Evolutionary conservation across 2,888 invertebrate genomes (phyloP).

Genomic region (Chrysomela aeneicollis): DNA sequence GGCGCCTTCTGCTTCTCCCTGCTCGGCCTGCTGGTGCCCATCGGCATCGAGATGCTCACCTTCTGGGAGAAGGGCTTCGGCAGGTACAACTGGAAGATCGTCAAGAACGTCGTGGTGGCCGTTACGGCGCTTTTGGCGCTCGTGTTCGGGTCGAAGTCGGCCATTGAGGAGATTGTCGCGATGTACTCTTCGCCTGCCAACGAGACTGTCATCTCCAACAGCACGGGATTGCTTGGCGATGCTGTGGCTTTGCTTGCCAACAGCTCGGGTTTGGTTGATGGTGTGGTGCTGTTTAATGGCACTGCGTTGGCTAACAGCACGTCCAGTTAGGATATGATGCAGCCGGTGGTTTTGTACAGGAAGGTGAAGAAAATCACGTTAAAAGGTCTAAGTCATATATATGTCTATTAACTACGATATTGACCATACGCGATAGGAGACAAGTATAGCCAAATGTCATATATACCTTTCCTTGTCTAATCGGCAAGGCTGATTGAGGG

Average conservation of each 20-base stretch:
- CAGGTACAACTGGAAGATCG: conserved; percentile 72
- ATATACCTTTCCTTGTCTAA: no score
- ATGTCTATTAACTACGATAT: no score
- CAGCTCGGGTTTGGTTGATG: neutral
- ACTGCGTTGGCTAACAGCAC: neutral
- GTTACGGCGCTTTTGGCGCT: conserved; percentile 83
- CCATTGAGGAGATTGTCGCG: conserved; percentile 68
- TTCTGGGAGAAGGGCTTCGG: conserved; percentile 83
- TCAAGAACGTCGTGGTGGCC: conserved; percentile 80
- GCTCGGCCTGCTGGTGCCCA: conserved; percentile 88
- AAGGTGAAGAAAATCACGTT: neutral
- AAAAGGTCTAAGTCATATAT: no score
- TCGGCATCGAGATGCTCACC: conserved; percentile 83
- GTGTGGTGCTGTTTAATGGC: neutral
- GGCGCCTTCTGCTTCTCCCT: conserved; percentile 94
- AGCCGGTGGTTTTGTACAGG: neutral
- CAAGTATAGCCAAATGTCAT: no score
- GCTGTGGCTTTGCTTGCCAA: neutral
- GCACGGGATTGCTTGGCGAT: neutral
- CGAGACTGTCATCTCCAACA: neutral
- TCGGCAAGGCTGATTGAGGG: no score
- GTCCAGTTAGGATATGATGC: neutral
- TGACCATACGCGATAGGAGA: no score
- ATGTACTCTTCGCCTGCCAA: conserved; percentile 31
- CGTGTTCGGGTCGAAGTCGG: conserved; percentile 78